Base-by-base conservation (phyloP, 1,140 invertebrate genomes). In the Zaprionus vittiger region DNA sequence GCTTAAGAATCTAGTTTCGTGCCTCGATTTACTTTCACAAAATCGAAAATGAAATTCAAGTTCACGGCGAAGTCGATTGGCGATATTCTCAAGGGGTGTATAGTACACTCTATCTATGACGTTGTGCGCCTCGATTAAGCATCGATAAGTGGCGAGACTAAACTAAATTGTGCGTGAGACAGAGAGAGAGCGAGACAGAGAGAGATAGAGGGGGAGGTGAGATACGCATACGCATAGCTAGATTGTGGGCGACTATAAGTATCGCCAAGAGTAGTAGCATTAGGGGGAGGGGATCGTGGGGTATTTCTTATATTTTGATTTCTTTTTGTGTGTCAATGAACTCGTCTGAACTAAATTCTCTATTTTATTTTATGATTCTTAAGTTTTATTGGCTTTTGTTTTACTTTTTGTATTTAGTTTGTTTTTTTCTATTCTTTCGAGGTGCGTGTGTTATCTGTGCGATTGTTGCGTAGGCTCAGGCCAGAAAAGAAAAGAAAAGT, bases 321-420 rank as follows among this genome's bases (percentile, higher is more conserved):
- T 89, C 75, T 85, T 77, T 89, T 89, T 89, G 55, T 89, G 85
- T 85, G 84, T 89, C 84, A 89, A 84, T 80, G 85, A 89, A 89
- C 84, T 84, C 75, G 63, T 57, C 52, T 89, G 85, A 89, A 89
- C 84, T 90, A 84, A 90, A 90, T 89, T 84, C 72, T 38, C 73
- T 73, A 67, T 87, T 74, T 73, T 74, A 73, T 72, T 81, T 81
- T 70, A 72, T 78, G 81, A 83, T 78, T 73, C 62, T 57, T 64
- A 57, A 17, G 54, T 65, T 77, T 81, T 70, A 62, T 76, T 75
- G 47, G 59, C 69, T 85, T 73, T 59, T 85, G 68, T 80, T 73
- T 54, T 41, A 34, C 47, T 70, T 83, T 83, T 73, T 83, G 12
- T 74, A 59, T 80, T 77, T 74, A 56, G 37, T 31, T 31, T 31